Base-by-base conservation (phyloP, 2,113 vertebrate species). In the Lamprotornis superbus region DNA sequence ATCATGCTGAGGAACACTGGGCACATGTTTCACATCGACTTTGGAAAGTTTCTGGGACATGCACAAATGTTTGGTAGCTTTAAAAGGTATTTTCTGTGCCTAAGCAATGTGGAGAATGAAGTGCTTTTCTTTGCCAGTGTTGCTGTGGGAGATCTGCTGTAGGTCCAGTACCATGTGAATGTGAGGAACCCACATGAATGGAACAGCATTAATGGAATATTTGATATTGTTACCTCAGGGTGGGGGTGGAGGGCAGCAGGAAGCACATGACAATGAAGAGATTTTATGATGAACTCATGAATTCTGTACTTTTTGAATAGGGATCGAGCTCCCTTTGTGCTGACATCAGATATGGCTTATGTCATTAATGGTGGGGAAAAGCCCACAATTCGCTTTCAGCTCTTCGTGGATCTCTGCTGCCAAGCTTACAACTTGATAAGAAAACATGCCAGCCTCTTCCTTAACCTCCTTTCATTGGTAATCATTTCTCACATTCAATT, bases 1-100 rank as follows among this genome's bases (percentile, higher is more conserved):
- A 99, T 99, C 84, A 99, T 99, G 99, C 98, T 99, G 68, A 98
- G 99, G 89, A 99, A 98, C 97, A 99, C 99, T 0, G 99, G 99
- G 49, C 99, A 99, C 91, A 99, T 99, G 99, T 99, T 99, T 97
- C 99, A 99, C 96, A 99, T 99, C 31, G 99, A 99, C 97, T 99
- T 99, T 5, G 99, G 99, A 46, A 99, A 99, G 93, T 99, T 99
- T 97, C 78, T 99, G 95, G 99, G 99, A 68, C 99, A 99, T 57
- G 99, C 99, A 6, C 99, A 99, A 90, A 99, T 99, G 99, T 99
- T 99, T 89, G 99, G 99, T 78, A 99, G 98, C 97, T 99, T 99
- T 94, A 99, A 99, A 98, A 99, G 99, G 99, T 99, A 98, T 90
- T 56, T 93, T 84, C 47, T 80, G 9, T 60, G 23, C 63, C 63